Percentiles rank a stretch among this genome's conserved stretches.
phyloP scores from a whole-genome alignment of 2,113 vertebrate species.

The Chroicocephalus ridibundus region DNA sequence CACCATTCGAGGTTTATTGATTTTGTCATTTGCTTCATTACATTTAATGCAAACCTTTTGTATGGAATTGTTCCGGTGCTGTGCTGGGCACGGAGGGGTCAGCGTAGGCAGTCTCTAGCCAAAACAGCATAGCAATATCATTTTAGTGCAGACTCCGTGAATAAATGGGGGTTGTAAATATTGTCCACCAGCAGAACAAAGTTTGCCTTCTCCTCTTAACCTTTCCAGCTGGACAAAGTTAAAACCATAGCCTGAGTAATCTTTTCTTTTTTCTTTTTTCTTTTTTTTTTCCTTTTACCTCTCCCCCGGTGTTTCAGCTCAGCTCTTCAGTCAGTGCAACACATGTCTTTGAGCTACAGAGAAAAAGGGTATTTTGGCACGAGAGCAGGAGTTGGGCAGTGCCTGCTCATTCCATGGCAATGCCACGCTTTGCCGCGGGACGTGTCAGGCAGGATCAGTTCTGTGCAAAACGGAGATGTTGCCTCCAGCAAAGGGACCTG shows the following conservation, averaged over 20 bases:
- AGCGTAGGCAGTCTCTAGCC: constrained; percentile 1
- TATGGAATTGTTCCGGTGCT: constrained; percentile 23
- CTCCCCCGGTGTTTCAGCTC: neutral
- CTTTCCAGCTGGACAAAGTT: constrained; percentile 34
- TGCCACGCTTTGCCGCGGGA: neutral
- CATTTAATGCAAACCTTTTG: constrained; percentile 68
- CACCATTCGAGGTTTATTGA: constrained; percentile 78
- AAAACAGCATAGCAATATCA: constrained; percentile 42
- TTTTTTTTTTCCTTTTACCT: neutral
- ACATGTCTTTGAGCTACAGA: neutral
- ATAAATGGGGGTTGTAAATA: constrained; percentile 28
- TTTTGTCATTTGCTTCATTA: constrained; percentile 83
- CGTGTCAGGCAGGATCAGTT: neutral
- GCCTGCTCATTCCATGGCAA: neutral
- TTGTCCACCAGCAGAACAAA: constrained; percentile 38
- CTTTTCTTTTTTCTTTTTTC: neutral
- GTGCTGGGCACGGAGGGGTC: constrained; percentile 54
- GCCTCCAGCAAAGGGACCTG: neutral
- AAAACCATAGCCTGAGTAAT: neutral
- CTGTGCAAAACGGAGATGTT: neutral
- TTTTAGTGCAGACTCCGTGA: constrained; percentile 31
- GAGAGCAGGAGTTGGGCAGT: neutral
- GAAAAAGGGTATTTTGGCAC: neutral
- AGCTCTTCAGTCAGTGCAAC: neutral
- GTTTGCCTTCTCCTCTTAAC: constrained; percentile 29